phyloP scores from a whole-genome alignment of 1,140 invertebrate genomes.

The Pseudomyrmex dendroicus region DNA sequence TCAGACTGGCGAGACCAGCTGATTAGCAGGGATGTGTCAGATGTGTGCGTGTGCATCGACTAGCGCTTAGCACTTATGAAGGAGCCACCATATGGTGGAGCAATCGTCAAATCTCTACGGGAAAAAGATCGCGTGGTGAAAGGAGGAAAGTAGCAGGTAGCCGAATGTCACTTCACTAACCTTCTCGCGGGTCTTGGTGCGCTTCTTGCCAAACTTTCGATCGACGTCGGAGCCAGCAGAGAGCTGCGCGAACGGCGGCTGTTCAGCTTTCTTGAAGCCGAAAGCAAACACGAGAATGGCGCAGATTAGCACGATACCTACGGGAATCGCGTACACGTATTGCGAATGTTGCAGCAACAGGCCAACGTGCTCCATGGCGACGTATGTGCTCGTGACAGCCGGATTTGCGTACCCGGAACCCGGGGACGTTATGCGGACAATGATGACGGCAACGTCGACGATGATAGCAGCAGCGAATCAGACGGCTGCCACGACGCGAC shows the following conservation, averaged over 20 bases:
- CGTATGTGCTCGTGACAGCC: not conserved
- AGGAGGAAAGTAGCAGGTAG: not conserved
- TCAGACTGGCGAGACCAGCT: slow-evolving; percentile 64
- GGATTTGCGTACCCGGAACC: slow-evolving; percentile 4
- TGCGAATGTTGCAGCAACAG: slow-evolving; percentile 82
- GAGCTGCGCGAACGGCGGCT: slow-evolving; percentile 90
- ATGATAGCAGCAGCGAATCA: slow-evolving; percentile 61
- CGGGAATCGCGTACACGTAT: slow-evolving; percentile 85
- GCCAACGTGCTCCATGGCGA: slow-evolving; percentile 76
- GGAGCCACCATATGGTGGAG: slow-evolving; percentile 74
- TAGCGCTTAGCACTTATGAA: slow-evolving; percentile 16
- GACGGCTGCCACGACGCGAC: slow-evolving; percentile 55
- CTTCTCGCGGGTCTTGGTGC: slow-evolving; percentile 89
- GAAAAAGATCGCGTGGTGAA: not conserved
- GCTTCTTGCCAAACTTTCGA: slow-evolving; percentile 88
- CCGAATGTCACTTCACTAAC: slow-evolving; percentile 80
- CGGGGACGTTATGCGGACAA: slow-evolving; percentile 29
- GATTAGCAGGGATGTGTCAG: slow-evolving; percentile 69
- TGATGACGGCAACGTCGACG: slow-evolving; percentile 61
- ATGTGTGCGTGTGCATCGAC: slow-evolving; percentile 59
- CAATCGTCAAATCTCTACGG: not conserved
- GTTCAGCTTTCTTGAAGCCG: slow-evolving; percentile 90
- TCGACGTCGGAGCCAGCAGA: slow-evolving; percentile 86
- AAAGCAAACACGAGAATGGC: slow-evolving; percentile 90
- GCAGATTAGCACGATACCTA: slow-evolving; percentile 88